These are phyloP conservation scores for Bos javanicus DNA, from an alignment of 2,113 vertebrate genomes.

Conservation along the genomic window DNA sequence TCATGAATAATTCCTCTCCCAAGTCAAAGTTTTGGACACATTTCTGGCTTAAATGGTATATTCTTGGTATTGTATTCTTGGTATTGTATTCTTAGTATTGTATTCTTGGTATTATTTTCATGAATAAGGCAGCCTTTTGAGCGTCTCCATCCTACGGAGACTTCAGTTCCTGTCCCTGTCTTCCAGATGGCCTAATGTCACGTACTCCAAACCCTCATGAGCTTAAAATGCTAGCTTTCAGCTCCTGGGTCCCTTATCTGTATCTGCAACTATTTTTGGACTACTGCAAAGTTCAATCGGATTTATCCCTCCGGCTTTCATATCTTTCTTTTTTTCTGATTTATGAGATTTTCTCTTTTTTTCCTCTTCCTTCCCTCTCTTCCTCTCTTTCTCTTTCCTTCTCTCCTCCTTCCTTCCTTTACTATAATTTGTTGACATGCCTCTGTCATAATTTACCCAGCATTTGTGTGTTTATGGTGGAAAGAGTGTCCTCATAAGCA, in stretches of 20 bases:
- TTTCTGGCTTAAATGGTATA: not conserved
- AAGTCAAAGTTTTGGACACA: not conserved
- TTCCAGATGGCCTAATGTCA: not conserved
- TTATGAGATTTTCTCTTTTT: not conserved
- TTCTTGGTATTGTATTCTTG: not conserved
- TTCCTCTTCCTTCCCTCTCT: too few relatives aligned
- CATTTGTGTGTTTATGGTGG: not conserved
- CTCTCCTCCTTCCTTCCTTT: not conserved
- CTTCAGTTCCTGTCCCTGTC: not conserved
- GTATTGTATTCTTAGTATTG: not conserved
- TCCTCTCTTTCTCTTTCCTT: not conserved
- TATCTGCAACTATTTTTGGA: not conserved
- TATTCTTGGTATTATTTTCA: not conserved
- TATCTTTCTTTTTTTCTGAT: not conserved
- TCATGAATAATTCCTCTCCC: not conserved
- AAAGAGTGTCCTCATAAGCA: not conserved
- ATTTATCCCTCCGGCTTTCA: not conserved
- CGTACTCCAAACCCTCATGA: accelerated
- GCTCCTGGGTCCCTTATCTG: not conserved
- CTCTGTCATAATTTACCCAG: not conserved
- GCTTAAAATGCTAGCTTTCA: not conserved
- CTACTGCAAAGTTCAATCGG: not conserved
- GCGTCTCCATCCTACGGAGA: not conserved
- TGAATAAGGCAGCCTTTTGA: not conserved
- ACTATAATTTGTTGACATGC: not conserved